Evolutionary conservation across 2,797 vertebrate species (phyloP).

Genomic region (Psittacula derbiana): DNA sequence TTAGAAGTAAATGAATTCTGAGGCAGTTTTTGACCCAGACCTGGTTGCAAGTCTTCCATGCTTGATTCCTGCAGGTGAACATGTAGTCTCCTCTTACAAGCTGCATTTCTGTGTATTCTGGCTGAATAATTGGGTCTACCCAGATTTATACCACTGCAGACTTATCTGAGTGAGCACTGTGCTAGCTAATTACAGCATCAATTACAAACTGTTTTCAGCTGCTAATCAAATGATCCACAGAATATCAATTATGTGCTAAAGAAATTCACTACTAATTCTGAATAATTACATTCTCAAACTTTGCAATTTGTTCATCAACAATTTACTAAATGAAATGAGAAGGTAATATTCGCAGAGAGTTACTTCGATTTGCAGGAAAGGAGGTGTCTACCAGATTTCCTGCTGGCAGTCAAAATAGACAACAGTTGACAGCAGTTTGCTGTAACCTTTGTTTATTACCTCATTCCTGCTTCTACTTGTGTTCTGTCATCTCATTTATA

Average conservation of each 20-base stretch:
- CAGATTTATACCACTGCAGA: constrained; percentile 6
- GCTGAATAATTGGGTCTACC: neutral
- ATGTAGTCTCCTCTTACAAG: neutral
- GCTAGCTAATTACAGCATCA: constrained; percentile 32
- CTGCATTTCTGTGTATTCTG: neutral
- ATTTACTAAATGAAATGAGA: neutral
- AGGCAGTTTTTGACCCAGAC: neutral
- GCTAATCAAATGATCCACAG: constrained; percentile 33
- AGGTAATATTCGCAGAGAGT: neutral
- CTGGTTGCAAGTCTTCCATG: neutral
- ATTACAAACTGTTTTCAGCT: constrained; percentile 28
- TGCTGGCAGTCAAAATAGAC: neutral
- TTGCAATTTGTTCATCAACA: neutral
- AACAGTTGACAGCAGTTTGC: neutral
- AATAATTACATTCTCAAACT: constrained; percentile 33
- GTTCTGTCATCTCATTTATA: neutral
- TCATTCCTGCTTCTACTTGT: neutral
- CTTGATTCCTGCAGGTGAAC: neutral
- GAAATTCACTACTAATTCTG: neutral
- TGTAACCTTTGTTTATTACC: neutral
- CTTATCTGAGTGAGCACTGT: neutral
- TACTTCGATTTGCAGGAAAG: neutral
- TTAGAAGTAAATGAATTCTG: neutral
- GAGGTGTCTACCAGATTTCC: neutral
- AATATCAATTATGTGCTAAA: constrained; percentile 13